Conservation (phyloP, 2,113 vertebrate genomes). For the Tetrao urogallus region DNA sequence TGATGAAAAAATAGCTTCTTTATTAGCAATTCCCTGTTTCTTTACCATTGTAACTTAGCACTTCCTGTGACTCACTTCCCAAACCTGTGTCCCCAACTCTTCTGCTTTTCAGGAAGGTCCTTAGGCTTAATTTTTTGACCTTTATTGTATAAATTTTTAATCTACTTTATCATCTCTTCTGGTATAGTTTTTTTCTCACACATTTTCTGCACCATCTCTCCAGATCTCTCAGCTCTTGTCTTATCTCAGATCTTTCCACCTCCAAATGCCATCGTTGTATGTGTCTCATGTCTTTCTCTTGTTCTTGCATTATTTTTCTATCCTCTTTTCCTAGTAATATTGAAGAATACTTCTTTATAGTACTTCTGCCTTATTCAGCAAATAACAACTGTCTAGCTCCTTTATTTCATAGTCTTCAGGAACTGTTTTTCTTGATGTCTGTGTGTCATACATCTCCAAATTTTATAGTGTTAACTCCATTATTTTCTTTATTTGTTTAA, state of each 20-base stretch:
- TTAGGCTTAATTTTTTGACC: neutral
- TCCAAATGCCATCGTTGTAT: neutral
- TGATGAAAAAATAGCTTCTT: neutral
- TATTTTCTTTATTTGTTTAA: slow-evolving; percentile 12
- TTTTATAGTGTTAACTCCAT: neutral
- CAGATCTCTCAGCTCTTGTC: neutral
- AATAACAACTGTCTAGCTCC: neutral
- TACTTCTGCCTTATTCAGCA: neutral
- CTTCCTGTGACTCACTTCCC: slow-evolving; percentile 12
- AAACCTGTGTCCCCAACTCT: neutral
- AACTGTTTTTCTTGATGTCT: neutral
- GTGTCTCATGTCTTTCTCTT: neutral
- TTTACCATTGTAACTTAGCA: neutral
- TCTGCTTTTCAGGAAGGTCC: neutral
- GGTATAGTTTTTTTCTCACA: neutral
- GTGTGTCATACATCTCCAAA: neutral
- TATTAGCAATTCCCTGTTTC: neutral
- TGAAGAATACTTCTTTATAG: slow-evolving; percentile 7
- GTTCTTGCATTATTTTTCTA: neutral
- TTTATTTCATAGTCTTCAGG: neutral
- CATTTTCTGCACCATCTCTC: neutral
- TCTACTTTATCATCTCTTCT: neutral
- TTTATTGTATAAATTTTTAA: neutral
- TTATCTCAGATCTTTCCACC: neutral
- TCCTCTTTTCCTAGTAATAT: neutral